Evolutionary conservation across 2,113 vertebrate species (phyloP).

Genomic region (Fregetta grallaria): DNA sequence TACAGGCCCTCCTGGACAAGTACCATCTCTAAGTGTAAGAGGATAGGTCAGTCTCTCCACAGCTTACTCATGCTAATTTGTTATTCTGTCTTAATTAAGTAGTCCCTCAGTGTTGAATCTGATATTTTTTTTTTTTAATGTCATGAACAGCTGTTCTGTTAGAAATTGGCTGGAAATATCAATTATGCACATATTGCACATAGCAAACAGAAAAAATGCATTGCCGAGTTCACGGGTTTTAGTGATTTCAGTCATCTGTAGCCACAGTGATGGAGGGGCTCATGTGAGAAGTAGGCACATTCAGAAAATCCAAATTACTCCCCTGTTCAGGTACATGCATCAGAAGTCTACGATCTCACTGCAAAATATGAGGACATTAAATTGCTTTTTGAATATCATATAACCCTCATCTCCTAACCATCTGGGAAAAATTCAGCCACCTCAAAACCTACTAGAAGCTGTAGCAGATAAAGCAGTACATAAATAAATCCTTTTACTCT

Average conservation of each 20-base stretch:
- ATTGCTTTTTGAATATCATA: neutral
- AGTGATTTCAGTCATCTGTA: conserved; percentile 20
- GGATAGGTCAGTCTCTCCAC: neutral
- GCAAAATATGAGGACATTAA: neutral
- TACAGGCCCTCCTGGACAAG: neutral
- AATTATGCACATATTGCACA: conserved; percentile 18
- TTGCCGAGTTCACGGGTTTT: conserved; percentile 1
- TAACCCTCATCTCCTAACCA: neutral
- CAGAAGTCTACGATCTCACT: neutral
- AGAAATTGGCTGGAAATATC: conserved; percentile 13
- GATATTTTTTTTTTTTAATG: neutral
- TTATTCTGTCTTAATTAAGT: neutral
- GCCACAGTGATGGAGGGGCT: conserved; percentile 15
- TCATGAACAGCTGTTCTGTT: conserved; percentile 1
- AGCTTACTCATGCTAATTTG: neutral
- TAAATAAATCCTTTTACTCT: conserved; percentile 1
- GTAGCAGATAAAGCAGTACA: conserved; percentile 12
- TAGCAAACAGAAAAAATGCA: neutral
- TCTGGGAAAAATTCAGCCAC: neutral
- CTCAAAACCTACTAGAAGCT: neutral
- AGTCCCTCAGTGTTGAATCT: neutral
- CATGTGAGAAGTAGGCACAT: neutral
- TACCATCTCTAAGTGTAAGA: neutral
- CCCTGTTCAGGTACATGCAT: neutral
- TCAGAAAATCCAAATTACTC: conserved; percentile 15